Base-by-base conservation (phyloP, 2,797 vertebrate species). In the Gallinago solitaria region DNA sequence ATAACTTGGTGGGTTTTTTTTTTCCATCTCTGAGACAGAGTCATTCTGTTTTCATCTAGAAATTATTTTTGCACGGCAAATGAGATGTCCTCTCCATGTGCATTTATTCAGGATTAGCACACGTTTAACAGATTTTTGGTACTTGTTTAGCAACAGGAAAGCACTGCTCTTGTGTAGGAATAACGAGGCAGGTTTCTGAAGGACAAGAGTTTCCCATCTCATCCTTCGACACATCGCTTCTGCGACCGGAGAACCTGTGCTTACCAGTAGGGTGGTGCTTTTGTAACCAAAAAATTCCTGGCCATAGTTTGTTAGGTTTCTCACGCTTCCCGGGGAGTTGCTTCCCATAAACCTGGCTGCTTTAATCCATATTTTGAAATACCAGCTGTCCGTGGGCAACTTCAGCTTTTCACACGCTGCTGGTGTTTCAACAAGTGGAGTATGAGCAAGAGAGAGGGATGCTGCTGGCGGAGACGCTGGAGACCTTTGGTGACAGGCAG, bases 381-480 rank as follows among this genome's bases (percentile, higher is more conserved):
- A 14, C 19, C 41, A 90, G 68, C 43, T 76, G 50, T 24, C 2
- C 5, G 16, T 43, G 21, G 79, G 60, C 35, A 73, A 14, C 39
- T 23, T 24, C 35, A 77, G 12, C 54, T 70, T 76, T 76, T 67
- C 63, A 2, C 2, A 3, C 3, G 27, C 51, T 59, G 69, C 9
- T 2, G 0, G 18, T 43, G 30, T 59, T 90, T 83, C 51, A 43
- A 19, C 27, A 70, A 43, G 73, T 17, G 73, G 13, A 0, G 0
- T 4, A 0, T 2, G 45, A 47, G 45, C 19, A 25, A 18, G 9
- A n/a, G 56, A 3, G 3, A 27, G 45, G 16, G 15, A 0, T 61
- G 74, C 18, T 51, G 4, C 48, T 60, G 69, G 33, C 2, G 3
- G 68, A 39, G 71, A 27, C 0, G 8, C 39, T 56, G 56, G 69